These are phyloP conservation scores for Drosophila greeni DNA, from an alignment of 2,888 invertebrate species.

Conservation along the genomic window DNA sequence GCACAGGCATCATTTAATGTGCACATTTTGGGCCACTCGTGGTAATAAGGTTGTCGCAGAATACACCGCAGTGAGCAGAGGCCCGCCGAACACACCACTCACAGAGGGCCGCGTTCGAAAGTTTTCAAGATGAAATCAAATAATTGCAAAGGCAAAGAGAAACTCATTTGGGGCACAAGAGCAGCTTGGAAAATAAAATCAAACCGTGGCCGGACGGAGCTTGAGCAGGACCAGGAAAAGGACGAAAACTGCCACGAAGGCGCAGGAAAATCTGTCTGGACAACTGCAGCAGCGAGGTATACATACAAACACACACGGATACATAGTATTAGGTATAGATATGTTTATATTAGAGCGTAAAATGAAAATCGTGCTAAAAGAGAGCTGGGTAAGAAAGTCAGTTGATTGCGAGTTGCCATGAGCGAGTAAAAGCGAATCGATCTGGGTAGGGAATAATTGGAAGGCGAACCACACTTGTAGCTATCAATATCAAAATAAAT, in stretches of 20 bases:
- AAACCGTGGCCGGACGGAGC: constrained; percentile 49
- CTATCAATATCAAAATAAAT: constrained; percentile 24
- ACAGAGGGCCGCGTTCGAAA: constrained; percentile 45
- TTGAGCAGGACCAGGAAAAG: constrained; percentile 14
- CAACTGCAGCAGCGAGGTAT: constrained; percentile 19
- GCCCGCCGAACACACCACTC: constrained; percentile 46
- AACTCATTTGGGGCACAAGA: constrained; percentile 70
- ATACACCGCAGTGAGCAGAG: constrained; percentile 21
- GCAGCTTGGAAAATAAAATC: constrained; percentile 42
- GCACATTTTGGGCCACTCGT: constrained; percentile 54
- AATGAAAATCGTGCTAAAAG: constrained; percentile 46
- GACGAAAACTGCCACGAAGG: constrained; percentile 5
- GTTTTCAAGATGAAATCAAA: constrained; percentile 73
- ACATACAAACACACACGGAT: constrained; percentile 24
- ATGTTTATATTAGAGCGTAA: constrained; percentile 46
- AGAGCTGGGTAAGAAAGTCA: constrained; percentile 2
- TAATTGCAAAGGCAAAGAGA: constrained; percentile 62
- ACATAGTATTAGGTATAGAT: constrained; percentile 34
- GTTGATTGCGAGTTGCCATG: neutral
- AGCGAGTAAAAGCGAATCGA: neutral
- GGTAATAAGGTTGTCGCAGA: constrained; percentile 62
- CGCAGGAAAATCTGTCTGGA: constrained; percentile 19
- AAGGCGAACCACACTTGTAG: constrained; percentile 3
- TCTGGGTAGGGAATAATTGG: neutral
- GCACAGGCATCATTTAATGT: constrained; percentile 69